A percentile compares a stretch with the other conserved stretches of the same genome.
Evolutionary conservation across 2,113 vertebrate species (phyloP).

Genomic region (Actinemys pallida): DNA sequence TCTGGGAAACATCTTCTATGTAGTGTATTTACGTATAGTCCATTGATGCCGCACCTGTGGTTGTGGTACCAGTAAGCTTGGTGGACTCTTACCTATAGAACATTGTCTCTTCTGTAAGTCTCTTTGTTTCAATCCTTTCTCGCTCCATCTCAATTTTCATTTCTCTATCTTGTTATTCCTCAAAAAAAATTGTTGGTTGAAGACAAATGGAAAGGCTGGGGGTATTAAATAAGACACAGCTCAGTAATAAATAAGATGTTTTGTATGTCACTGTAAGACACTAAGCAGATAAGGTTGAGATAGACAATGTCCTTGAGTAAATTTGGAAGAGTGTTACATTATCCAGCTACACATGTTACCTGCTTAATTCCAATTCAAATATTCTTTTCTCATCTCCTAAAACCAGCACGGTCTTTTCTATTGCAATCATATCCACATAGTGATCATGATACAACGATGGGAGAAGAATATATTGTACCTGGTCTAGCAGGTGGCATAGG

Average conservation of each 20-base stretch:
- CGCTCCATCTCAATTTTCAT: accelerated
- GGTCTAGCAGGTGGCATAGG: background rate
- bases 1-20: background rate
- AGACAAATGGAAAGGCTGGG: background rate
- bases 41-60: accelerated
- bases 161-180: background rate
- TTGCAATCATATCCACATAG: background rate
- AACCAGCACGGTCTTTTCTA: background rate
- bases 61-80: background rate
- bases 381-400: background rate
- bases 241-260: background rate
- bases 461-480: background rate
- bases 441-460: background rate
- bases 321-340: background rate
- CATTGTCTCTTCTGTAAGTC: background rate
- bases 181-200: background rate
- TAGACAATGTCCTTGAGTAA: accelerated
- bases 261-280: background rate
- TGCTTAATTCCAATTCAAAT: background rate
- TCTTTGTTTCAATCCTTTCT: background rate
- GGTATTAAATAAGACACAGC: background rate
- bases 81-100: background rate
- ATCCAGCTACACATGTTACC: background rate
- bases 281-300: background rate
- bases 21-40: background rate